These are phyloP conservation scores for Dysidea cf. avara DNA, from an alignment of 37 sponge, comb jelly and placozoan genomes.

Conservation along the genomic window DNA sequence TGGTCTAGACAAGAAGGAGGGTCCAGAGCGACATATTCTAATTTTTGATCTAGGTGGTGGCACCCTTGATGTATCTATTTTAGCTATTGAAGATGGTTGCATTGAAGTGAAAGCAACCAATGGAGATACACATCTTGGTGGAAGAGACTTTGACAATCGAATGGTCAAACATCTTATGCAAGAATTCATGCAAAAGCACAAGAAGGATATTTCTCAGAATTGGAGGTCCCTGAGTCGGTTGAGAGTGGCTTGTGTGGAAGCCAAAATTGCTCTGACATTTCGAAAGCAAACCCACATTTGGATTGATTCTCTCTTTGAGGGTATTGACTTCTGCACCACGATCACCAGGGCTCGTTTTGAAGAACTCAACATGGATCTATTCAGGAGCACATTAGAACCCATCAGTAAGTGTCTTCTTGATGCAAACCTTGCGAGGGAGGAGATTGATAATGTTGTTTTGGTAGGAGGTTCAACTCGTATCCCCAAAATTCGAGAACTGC, in stretches of 20 bases:
- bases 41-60: too few relatives aligned
- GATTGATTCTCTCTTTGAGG: neutral
- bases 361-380: slow-evolving; percentile 22
- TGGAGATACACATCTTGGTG: too few relatives aligned
- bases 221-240: too few relatives aligned
- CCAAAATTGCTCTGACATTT: too few relatives aligned
- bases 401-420: slow-evolving; percentile 4
- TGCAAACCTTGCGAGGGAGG: slow-evolving; percentile 1
- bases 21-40: neutral
- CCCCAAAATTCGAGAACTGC: slow-evolving; percentile 28
- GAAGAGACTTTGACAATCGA: too few relatives aligned
- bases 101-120: too few relatives aligned
- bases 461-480: slow-evolving; percentile 51
- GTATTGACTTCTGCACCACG: neutral
- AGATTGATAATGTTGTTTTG: slow-evolving; percentile 40
- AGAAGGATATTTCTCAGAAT: slow-evolving; percentile 22
- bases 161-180: too few relatives aligned
- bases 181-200: slow-evolving; percentile 5
- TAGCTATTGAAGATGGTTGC: slow-evolving; percentile 32
- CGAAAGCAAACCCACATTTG: neutral
- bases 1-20: slow-evolving; percentile 34
- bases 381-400: slow-evolving; percentile 34
- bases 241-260: too few relatives aligned
- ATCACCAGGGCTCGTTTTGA: slow-evolving; percentile 28
- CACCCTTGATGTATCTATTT: too few relatives aligned